Percentiles rank a stretch among this genome's conserved stretches.
phyloP scores from a whole-genome alignment of 2,888 invertebrate genomes.

The Drosophila neonasuta region DNA sequence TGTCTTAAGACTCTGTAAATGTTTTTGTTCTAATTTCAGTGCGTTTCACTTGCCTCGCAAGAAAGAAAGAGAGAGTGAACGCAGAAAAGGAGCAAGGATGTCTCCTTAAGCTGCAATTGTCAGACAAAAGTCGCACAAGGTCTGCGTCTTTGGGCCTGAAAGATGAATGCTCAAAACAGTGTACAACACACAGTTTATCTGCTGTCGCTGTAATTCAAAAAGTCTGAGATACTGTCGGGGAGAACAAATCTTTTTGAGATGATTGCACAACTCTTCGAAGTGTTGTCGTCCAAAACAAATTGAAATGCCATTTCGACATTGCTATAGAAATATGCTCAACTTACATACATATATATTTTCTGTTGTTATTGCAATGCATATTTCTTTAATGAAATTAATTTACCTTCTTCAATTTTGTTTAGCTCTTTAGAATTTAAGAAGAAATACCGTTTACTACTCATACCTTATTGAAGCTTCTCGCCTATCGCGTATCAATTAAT shows the following conservation, averaged over 20 bases:
- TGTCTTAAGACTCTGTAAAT: conserved; percentile 28
- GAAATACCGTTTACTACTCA: too few relatives aligned
- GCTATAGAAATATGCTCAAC: not conserved
- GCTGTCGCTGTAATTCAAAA: not conserved
- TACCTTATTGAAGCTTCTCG: not conserved
- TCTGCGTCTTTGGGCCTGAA: conserved; percentile 21
- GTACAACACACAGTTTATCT: conserved; percentile 28
- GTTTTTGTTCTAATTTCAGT: conserved; percentile 45
- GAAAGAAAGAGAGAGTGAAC: not conserved
- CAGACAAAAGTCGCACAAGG: conserved; percentile 25
- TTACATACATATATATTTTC: not conserved
- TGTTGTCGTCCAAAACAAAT: not conserved
- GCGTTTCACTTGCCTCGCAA: not conserved
- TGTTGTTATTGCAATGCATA: not conserved
- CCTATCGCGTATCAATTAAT: conserved; percentile 4
- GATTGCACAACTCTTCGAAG: not conserved
- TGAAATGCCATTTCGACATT: not conserved
- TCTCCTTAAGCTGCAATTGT: conserved; percentile 47
- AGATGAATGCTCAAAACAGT: conserved; percentile 17
- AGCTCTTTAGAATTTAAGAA: too few relatives aligned
- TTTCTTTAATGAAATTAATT: too few relatives aligned
- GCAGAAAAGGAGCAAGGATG: conserved; percentile 3
- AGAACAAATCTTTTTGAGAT: conserved; percentile 1
- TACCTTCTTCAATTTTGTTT: too few relatives aligned
- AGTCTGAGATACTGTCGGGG: conserved; percentile 10